Base-by-base conservation (phyloP, 1,140 invertebrate genomes). In the Whitmania pigra region DNA sequence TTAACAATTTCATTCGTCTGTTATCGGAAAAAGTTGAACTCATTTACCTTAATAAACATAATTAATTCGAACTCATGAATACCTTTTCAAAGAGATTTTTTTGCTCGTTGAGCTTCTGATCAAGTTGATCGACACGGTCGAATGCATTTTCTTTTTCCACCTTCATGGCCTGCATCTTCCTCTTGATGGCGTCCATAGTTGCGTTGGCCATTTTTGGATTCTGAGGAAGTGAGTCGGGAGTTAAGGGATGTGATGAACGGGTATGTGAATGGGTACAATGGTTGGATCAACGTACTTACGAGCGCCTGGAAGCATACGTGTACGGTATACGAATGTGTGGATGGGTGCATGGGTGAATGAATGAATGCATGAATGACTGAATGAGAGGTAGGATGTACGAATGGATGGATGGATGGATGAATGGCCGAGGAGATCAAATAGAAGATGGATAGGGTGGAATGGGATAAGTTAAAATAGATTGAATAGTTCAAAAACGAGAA, bases 121-220 rank as follows among this genome's bases (percentile, higher is more conserved):
- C 94, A 79, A 92, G 89, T 87, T 88, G 85, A 87, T 95, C 89
- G 77, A 93, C 92, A 80, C 91, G 88, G 82, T 97, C 94, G 86
- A 94, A 88, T 79, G 94, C 94, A 84, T 94, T 94, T 85, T 97
- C 94, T 88, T 96, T 97, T 87, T 97, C 94, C 86, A 95, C 87
- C 90, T 97, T 97, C 93, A 97, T 97, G 85, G 91, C 91, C 87
- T 95, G 91, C 94, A 97, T 97, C 87, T 97, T 97, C 90, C 97
- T 97, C 90, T 97, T 97, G 88, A 97, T 97, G 85, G 93, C 92
- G 88, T 97, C 94, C 94, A 97, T 97, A 84, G 84, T 86, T 84
- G 82, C 84, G 85, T 72, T 72, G 69, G 57, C 77, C 77, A 68
- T 68, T 36, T n/a, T 68, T 68, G 29, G n/a, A 22, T 40, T 29